Evolutionary conservation across 2,797 vertebrate species (phyloP), one percentile per base, ranked within the genome.

Genomic region (Lateolabrax maculatus): DNA sequence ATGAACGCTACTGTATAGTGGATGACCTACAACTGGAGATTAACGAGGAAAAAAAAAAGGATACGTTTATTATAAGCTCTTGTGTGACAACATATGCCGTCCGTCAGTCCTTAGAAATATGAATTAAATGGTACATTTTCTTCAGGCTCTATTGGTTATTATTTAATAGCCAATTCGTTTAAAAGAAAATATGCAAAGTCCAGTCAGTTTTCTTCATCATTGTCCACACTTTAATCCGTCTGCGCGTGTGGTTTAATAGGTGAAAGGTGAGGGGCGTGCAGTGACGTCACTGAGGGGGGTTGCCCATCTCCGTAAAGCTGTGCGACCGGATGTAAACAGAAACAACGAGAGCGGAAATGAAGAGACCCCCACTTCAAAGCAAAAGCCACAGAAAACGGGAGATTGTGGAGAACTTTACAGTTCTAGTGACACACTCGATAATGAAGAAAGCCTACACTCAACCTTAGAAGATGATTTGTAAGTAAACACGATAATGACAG

Each of bases 181-280:
- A 2, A 21, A 43, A 46, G 9, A 7, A 56, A 39, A 64, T 21
- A 6, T 53, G 2, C 18, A 18, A 46, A n/a, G 36, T 44, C 13
- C 18, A 46, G 9, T 46, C 1, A 6, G 0, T 39, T 53, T 61
- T 29, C 5, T 44, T 31, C 6, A 3, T 18, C 11, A 9, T 25
- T 44, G 36, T 69, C 39, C 36, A 61, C 62, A 31, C 12, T 0
- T 29, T 29, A 21, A 19, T 73, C 31, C 10, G 2, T 31, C 23
- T 64, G 34, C 18, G 9, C 12, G 11, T 49, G 31, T 68, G 1
- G 25, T 61, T 90, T 80, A 87, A 71, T 91, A 9, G 91, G 93
- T 93, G 88, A 95, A 93, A 89, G 93, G 92, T 93, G n/a, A 76
- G 90, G 87, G 89, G 91, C 85, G 91, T 92, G 81, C 1, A 0